Evolutionary conservation across 92 coral and sea anemone genomes (phyloP).

Genomic region (Actinostola sp.): DNA sequence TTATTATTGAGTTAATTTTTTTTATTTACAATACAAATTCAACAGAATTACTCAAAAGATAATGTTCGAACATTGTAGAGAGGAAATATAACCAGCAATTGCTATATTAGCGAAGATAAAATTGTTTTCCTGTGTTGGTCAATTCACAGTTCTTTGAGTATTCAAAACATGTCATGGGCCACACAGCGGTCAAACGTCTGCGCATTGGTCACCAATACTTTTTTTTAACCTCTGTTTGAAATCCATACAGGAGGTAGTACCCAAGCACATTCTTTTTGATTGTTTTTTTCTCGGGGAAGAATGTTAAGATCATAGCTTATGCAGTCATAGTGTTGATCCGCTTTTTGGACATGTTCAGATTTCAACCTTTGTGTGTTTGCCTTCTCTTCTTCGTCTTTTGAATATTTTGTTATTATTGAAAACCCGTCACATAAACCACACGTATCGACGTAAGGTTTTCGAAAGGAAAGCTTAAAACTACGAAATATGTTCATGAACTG

Average conservation of each 20-base stretch:
- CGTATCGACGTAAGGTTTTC: conserved; percentile 36
- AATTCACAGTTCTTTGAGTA: no score
- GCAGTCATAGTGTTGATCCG: conserved; percentile 39
- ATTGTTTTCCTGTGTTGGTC: no score
- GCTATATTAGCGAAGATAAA: no score
- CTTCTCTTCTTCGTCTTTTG: conserved; percentile 26
- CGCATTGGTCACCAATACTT: no score
- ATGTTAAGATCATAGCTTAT: conserved; percentile 38
- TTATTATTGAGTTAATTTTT: no score
- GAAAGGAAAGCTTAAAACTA: conserved; percentile 32
- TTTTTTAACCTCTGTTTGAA: no score
- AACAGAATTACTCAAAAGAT: no score
- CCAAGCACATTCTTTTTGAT: neutral
- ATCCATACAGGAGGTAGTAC: neutral
- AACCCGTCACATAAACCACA: conserved; percentile 30
- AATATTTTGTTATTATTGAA: conserved; percentile 23
- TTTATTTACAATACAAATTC: no score
- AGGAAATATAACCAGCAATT: no score
- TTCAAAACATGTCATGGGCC: no score
- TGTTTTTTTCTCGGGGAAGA: conserved; percentile 13
- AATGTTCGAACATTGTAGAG: no score
- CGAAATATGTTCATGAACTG: conserved; percentile 33
- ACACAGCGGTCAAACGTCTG: no score
- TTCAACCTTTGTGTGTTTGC: conserved; percentile 12
- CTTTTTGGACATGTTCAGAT: conserved; percentile 30